Evolutionary conservation across 2,113 vertebrate genomes (phyloP).

Genomic region (Corythornis vintsioides): DNA sequence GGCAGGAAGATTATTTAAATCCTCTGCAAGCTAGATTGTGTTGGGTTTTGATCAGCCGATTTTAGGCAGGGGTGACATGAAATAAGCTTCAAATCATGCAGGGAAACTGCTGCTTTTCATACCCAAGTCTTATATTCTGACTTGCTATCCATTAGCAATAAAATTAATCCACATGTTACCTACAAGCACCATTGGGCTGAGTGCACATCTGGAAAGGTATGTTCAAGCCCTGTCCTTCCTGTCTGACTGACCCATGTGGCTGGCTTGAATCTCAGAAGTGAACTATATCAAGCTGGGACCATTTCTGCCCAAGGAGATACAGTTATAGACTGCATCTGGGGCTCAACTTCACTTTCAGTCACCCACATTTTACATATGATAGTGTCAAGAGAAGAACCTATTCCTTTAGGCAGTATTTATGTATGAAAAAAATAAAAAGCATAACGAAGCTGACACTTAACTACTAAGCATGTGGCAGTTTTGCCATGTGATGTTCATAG

Average conservation of each 20-base stretch:
- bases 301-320: background rate
- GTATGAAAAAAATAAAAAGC: background rate
- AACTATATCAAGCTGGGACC: background rate
- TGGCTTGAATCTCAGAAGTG: background rate
- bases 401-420: background rate
- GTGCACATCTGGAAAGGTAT: background rate
- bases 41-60: background rate
- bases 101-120: background rate
- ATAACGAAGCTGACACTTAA: background rate
- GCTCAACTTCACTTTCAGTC: background rate
- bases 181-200: background rate
- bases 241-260: fast-evolving
- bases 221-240: background rate
- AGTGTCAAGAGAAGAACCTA: background rate
- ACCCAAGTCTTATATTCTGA: background rate
- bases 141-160: background rate
- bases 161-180: background rate
- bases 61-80: background rate
- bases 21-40: background rate
- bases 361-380: background rate
- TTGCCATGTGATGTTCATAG: background rate
- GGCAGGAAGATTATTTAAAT: background rate
- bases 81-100: background rate
- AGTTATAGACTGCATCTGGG: background rate
- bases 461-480: background rate